A percentile compares a stretch with the other conserved stretches of the same genome.
These are phyloP conservation scores for Odocoileus hemionus DNA, from an alignment of 2,113 vertebrate genomes.

Conservation along the genomic window DNA sequence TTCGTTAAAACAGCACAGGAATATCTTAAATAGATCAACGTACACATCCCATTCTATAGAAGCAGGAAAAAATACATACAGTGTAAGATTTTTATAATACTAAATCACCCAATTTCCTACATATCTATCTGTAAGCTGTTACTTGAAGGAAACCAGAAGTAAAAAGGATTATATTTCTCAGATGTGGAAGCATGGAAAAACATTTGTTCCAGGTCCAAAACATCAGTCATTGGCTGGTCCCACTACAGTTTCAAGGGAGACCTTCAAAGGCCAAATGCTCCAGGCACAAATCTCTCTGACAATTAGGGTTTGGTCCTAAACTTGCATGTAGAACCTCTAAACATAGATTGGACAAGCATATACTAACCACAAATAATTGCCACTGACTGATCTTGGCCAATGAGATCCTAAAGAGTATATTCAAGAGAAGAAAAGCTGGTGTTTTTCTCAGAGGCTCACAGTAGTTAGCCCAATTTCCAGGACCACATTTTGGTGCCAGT, in stretches of 20 bases:
- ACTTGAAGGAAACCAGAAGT: conserved; percentile 14
- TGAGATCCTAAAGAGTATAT: neutral
- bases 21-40: neutral
- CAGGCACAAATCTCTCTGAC: neutral
- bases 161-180: neutral
- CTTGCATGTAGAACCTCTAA: neutral
- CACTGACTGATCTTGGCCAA: neutral
- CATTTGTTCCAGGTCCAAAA: neutral
- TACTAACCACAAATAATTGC: neutral
- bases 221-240: neutral
- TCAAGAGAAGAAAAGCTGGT: neutral
- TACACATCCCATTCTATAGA: neutral
- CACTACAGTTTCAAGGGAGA: neutral
- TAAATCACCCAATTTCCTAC: neutral
- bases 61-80: neutral
- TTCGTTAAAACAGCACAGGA: neutral
- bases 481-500: neutral
- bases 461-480: neutral
- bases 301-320: neutral
- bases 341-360: neutral
- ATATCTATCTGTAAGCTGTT: neutral
- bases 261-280: neutral
- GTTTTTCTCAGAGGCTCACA: neutral
- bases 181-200: neutral
- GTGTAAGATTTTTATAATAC: neutral